Evolutionary conservation across 2,797 vertebrate species (phyloP).

Genomic region (Nannoperca obscura): DNA sequence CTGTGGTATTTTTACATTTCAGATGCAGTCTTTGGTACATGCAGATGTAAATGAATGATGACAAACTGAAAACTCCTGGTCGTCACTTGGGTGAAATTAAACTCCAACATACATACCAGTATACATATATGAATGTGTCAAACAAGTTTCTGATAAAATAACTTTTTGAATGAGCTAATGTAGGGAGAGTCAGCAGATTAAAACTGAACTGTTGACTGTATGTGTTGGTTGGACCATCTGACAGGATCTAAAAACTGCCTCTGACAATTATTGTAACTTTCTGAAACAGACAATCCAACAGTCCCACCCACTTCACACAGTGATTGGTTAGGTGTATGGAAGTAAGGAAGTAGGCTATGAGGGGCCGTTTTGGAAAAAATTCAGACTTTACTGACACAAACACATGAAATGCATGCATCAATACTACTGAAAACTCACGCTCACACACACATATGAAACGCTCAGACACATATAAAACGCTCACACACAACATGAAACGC

Average conservation of each 20-base stretch:
- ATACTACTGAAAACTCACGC: too few relatives aligned
- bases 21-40: neutral
- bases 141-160: conserved; percentile 24
- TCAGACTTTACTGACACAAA: too few relatives aligned
- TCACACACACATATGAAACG: too few relatives aligned
- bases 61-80: neutral
- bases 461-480: too few relatives aligned
- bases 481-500: too few relatives aligned
- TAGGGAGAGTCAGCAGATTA: neutral
- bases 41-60: neutral
- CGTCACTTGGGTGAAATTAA: too few relatives aligned
- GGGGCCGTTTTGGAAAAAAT: too few relatives aligned
- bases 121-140: conserved; percentile 7
- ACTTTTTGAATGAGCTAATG: neutral
- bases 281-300: neutral
- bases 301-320: neutral
- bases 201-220: too few relatives aligned
- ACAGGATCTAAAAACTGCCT: neutral
- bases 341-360: neutral
- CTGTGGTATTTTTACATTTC: too few relatives aligned
- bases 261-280: neutral
- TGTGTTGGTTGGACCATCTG: neutral
- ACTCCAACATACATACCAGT: too few relatives aligned
- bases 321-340: neutral
- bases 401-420: too few relatives aligned